Percentiles rank a stretch among this genome's conserved stretches.
Conservation (phyloP, 2,797 vertebrate genomes). For the Xiphorhynchus erythropygius region DNA sequence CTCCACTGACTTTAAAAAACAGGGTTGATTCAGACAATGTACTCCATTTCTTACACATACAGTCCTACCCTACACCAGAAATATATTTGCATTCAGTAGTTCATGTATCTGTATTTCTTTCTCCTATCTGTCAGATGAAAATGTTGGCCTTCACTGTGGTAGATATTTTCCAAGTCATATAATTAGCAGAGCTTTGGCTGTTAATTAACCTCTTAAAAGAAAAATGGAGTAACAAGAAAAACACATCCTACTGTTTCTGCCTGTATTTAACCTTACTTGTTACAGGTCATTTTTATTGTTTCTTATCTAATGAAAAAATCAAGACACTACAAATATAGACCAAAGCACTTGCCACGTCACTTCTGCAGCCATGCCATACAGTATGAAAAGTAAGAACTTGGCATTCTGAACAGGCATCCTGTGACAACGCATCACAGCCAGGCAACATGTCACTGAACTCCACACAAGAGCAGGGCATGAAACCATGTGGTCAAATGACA, state of each 20-base stretch:
- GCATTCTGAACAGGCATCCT: background rate
- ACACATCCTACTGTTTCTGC: background rate
- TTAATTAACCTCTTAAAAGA: background rate
- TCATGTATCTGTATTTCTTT: background rate
- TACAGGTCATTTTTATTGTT: background rate
- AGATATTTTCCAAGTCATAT: background rate
- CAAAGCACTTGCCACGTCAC: background rate
- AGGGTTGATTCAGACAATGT: rapidly evolving
- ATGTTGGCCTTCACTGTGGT: background rate
- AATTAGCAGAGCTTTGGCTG: background rate
- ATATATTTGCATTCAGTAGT: background rate
- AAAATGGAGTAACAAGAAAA: background rate
- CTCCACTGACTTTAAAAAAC: background rate
- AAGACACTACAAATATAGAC: background rate
- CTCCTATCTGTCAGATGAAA: background rate
- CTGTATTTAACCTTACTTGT: background rate
- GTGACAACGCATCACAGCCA: background rate
- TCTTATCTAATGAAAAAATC: background rate
- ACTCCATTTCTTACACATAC: background rate
- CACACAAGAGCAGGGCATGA: background rate
- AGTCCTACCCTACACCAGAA: background rate
- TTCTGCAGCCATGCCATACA: background rate
- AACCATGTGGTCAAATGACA: background rate
- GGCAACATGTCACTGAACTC: background rate
- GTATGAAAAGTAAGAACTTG: background rate